Conservation (phyloP, 2,888 invertebrate species). For the Nudaria mundana region DNA sequence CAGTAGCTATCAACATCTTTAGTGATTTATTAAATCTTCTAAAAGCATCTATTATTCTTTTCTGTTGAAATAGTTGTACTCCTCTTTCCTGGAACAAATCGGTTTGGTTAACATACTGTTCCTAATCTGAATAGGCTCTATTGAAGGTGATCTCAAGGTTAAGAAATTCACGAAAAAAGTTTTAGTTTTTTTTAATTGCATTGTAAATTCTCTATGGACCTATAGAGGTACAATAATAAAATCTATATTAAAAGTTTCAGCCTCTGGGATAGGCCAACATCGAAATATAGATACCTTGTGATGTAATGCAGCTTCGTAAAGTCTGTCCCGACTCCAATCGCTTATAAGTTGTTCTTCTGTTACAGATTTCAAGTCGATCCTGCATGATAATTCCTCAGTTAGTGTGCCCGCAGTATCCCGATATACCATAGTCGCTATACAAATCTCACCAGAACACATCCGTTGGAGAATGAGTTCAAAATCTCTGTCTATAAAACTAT, state of each 20-base stretch:
- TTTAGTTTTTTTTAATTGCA: neutral
- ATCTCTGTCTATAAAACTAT: constrained; percentile 73
- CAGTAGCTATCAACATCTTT: constrained; percentile 83
- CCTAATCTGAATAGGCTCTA: too few relatives aligned
- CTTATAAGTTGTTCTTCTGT: constrained; percentile 74
- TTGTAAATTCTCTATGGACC: too few relatives aligned
- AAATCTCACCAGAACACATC: constrained; percentile 75
- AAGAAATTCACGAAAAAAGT: too few relatives aligned
- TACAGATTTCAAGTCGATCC: constrained; percentile 62
- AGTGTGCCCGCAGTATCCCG: constrained; percentile 47
- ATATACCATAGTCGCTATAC: constrained; percentile 60
- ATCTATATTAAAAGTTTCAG: too few relatives aligned
- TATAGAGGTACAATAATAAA: too few relatives aligned
- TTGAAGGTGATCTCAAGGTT: too few relatives aligned
- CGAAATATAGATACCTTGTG: constrained; percentile 61
- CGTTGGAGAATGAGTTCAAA: constrained; percentile 77
- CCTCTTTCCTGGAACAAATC: constrained; percentile 62
- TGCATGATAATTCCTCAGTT: constrained; percentile 59
- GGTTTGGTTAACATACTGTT: too few relatives aligned
- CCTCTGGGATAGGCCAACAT: too few relatives aligned
- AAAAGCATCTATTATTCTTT: constrained; percentile 85
- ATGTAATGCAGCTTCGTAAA: constrained; percentile 70
- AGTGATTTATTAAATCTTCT: constrained; percentile 86
- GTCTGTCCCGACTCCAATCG: constrained; percentile 80
- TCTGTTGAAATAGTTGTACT: constrained; percentile 83